phyloP scores from a whole-genome alignment of 64 coral and sea anemone genomes.

The Astreopora myriophthalma region DNA sequence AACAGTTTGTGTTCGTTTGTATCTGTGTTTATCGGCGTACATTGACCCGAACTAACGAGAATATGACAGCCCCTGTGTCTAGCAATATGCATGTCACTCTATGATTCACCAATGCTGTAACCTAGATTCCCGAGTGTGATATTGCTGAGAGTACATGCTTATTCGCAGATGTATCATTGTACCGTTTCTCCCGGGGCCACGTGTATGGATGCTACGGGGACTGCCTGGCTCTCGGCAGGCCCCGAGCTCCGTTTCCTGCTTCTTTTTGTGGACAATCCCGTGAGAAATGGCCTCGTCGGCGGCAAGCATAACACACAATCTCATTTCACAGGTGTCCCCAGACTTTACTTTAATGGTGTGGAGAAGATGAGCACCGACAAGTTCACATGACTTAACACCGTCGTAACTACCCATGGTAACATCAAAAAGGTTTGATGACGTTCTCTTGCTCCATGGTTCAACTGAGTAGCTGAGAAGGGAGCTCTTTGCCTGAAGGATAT shows the following conservation, averaged over 20 bases:
- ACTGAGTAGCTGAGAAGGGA: constrained; percentile 17
- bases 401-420: neutral
- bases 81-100: constrained; percentile 4
- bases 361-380: neutral
- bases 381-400: constrained; percentile 12
- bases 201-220: neutral
- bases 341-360: neutral
- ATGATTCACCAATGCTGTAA: neutral
- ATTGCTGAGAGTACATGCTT: constrained; percentile 26
- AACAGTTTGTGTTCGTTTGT: too few species aligned
- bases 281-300: neutral
- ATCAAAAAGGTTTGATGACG: constrained; percentile 34
- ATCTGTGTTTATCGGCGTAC: too few species aligned
- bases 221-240: constrained; percentile 8
- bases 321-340: neutral
- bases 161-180: neutral
- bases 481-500: neutral
- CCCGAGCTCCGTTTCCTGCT: constrained; percentile 4
- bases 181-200: neutral
- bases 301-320: neutral
- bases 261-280: neutral
- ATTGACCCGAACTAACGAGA: too few species aligned
- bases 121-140: constrained; percentile 51
- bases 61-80: too few species aligned
- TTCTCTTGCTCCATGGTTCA: constrained; percentile 27